Base-by-base conservation (phyloP, 2,888 invertebrate genomes). In the Brachypterus glaber region DNA sequence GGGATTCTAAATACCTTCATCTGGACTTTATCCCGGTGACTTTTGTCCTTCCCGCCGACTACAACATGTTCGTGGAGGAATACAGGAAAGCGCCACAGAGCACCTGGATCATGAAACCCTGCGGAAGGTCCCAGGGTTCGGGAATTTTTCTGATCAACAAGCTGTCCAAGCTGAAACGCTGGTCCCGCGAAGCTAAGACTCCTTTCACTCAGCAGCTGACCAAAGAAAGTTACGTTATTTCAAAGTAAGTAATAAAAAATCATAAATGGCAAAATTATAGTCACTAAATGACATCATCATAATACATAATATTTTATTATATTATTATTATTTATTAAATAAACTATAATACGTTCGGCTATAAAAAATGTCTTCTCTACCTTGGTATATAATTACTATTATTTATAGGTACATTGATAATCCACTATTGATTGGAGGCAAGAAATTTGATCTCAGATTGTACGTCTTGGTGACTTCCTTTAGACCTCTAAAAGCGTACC, bases 71-170 rank as follows among this genome's bases (percentile, higher is more conserved):
- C 64, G 93, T 93, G 1, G 92, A 95, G 60, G 93, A 95, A 60
- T 96, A 93, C 62, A 74, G 92, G 36, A 92, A 91, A 67, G 86
- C 84, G 47, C 92, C 93, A 0, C 86, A 87, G 59, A 88, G 88
- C 52, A 95, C 93, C 1, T 96, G 95, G 95, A 96, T 96, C 47
- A 90, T 95, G 83, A 95, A 96, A 62, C 95, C 95, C 0, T 91
- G 92, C 61, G 92, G 92, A 17, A 88, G 93, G 68, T 92, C 93
- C 1, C 88, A 88, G 62, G 89, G 89, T 1, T 80, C 86, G n/a
- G 95, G 95, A 25, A 95, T 96, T 57, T 93, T 93, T 63, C 72
- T 95, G 38, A 92, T 96, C 52, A 95, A 95, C 63, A 92, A 92
- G 69, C 69, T 95, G 42, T 91, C 92, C 2, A 93, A 93, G 67